phyloP scores from a whole-genome alignment of 2,888 invertebrate genomes.

The Cantharis rustica region DNA sequence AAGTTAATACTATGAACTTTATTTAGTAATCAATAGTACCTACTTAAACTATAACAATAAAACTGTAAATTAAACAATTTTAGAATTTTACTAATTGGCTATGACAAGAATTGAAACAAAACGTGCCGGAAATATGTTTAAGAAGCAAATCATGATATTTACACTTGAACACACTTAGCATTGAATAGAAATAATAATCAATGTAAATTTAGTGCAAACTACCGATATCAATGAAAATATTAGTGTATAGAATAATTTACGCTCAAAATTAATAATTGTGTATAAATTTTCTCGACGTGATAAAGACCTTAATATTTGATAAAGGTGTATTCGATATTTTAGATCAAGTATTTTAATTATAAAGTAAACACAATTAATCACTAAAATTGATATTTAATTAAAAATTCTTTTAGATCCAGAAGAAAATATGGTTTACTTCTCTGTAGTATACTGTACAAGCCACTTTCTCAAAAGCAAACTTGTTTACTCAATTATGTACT shows the following conservation, averaged over 20 bases:
- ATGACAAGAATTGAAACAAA: not conserved
- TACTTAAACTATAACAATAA: not conserved
- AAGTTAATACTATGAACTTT: not conserved
- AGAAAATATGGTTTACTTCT: not conserved
- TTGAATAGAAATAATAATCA: not conserved
- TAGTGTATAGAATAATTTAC: not conserved
- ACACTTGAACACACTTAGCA: not conserved
- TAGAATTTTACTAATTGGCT: constrained; percentile 10
- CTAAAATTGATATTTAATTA: not conserved
- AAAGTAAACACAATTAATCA: not conserved
- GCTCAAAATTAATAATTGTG: not conserved
- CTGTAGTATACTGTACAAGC: not conserved
- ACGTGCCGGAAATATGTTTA: not conserved
- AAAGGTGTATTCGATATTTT: not conserved
- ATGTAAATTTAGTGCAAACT: not conserved
- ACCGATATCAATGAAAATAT: not conserved
- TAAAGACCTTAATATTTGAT: not conserved
- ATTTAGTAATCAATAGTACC: no score
- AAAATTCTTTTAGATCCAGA: not conserved
- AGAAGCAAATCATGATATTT: not conserved
- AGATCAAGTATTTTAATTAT: not conserved
- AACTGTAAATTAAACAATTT: not conserved
- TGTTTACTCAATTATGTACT: not conserved
- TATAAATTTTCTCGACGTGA: not conserved
- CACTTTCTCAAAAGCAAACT: not conserved